Conservation (phyloP, 2,888 invertebrate species). For the Gnatocerus cornutus region DNA sequence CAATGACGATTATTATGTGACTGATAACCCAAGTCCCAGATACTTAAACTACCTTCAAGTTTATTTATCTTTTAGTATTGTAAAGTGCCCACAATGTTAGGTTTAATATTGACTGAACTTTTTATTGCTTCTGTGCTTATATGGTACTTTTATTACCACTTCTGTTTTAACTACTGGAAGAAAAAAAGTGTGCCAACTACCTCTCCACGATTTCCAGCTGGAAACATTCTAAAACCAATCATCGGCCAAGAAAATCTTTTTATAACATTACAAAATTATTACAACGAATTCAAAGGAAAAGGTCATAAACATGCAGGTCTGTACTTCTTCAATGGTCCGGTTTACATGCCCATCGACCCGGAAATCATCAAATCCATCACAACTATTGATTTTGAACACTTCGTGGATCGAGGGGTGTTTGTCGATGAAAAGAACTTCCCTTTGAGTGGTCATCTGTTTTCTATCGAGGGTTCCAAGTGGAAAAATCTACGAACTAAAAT, state of each 20-base stretch:
- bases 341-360: constrained; percentile 38
- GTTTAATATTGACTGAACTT: no score
- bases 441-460: constrained; percentile 29
- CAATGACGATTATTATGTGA: no score
- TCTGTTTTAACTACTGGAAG: constrained; percentile 43
- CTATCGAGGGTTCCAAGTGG: constrained; percentile 37
- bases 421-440: constrained; percentile 28
- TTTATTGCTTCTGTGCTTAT: not conserved
- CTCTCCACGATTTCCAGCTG: constrained; percentile 32
- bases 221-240: constrained; percentile 26
- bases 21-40: no score
- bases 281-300: constrained; percentile 35
- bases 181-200: constrained; percentile 16
- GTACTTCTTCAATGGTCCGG: constrained; percentile 41
- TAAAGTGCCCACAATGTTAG: not conserved
- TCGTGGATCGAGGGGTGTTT: constrained; percentile 35
- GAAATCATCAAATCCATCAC: constrained; percentile 36
- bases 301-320: constrained; percentile 37
- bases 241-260: constrained; percentile 35
- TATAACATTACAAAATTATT: constrained; percentile 17
- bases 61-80: constrained; percentile 5
- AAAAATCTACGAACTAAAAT: constrained; percentile 26
- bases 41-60: no score
- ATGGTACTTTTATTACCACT: constrained; percentile 24
- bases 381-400: constrained; percentile 39